Evolutionary conservation across 1,140 invertebrate species (phyloP).

Genomic region (Pantala flavescens): DNA sequence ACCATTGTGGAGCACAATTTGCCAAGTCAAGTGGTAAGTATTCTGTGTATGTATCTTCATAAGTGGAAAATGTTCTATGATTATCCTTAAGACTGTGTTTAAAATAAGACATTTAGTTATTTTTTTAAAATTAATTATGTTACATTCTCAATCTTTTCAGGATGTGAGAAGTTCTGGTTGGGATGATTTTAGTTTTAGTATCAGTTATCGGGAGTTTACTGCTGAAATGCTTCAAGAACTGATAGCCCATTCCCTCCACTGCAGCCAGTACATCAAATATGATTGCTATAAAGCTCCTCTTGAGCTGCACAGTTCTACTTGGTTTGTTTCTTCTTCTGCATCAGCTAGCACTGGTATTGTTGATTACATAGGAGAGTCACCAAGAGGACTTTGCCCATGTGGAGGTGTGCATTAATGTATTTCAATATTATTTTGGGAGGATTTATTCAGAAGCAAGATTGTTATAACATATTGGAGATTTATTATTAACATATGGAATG

Average conservation of each 20-base stretch:
- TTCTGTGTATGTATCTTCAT: background rate
- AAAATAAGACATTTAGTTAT: background rate
- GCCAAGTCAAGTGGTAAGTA: conserved; percentile 61
- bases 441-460: too few species aligned
- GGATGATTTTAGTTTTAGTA: conserved; percentile 68
- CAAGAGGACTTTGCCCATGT: conserved; percentile 49
- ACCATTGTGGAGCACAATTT: conserved; percentile 89
- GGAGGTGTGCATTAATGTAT: conserved; percentile 49
- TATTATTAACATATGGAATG: too few species aligned
- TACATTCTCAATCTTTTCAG: conserved; percentile 26
- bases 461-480: too few species aligned
- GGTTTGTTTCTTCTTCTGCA: conserved; percentile 56
- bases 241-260: conserved; percentile 78
- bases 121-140: background rate
- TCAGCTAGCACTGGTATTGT: conserved; percentile 64
- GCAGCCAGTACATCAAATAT: conserved; percentile 82
- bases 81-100: background rate
- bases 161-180: conserved; percentile 66
- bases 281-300: conserved; percentile 81
- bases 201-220: conserved; percentile 79
- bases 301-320: conserved; percentile 77
- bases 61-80: background rate
- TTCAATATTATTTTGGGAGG: background rate
- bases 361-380: conserved; percentile 73
- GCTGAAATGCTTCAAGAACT: conserved; percentile 82